Conservation (phyloP, 2,113 vertebrate species). For the Hylia prasina region DNA sequence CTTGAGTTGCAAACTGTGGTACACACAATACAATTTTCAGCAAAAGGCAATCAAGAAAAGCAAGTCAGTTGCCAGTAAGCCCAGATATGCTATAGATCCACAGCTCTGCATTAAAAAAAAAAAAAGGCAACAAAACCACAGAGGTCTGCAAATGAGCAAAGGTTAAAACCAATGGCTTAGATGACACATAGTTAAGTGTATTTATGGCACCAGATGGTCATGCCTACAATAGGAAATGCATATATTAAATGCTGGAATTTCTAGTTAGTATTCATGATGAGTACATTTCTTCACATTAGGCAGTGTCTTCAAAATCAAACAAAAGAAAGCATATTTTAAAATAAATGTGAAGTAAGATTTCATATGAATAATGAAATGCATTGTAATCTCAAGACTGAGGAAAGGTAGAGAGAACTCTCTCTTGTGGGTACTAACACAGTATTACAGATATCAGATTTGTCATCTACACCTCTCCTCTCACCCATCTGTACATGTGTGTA, state of each 20-base stretch:
- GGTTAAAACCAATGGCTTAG: background rate
- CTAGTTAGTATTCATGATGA: background rate
- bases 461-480: background rate
- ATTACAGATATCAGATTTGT: background rate
- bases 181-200: background rate
- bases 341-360: background rate
- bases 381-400: background rate
- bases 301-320: background rate
- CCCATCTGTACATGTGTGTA: background rate
- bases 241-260: background rate
- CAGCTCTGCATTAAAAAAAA: background rate
- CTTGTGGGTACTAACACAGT: background rate
- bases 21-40: background rate
- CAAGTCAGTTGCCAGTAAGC: background rate
- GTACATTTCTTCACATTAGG: background rate
- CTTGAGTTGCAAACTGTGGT: background rate
- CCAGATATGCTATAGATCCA: background rate
- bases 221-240: background rate
- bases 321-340: background rate
- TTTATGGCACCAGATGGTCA: background rate
- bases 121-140: background rate
- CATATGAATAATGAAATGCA: background rate
- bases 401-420: background rate
- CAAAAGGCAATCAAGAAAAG: background rate
- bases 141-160: background rate